Base-by-base conservation (phyloP, 2,888 invertebrate genomes). In the Neoitamus cyanurus region DNA sequence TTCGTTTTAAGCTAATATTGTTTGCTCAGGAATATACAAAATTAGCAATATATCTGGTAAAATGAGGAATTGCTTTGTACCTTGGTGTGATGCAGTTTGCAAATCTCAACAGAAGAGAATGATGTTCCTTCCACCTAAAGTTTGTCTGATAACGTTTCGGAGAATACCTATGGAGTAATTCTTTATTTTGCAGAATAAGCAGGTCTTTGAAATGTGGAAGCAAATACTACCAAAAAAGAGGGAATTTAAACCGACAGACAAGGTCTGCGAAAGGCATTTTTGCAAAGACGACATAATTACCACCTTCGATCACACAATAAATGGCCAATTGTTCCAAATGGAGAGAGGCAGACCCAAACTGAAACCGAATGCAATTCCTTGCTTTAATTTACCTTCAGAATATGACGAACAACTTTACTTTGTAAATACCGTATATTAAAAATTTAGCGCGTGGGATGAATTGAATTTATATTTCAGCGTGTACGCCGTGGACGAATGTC, bases 201-300 rank as follows among this genome's bases (percentile, higher is more conserved):
- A 86, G 11, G 30, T 87, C 1, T 87, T 88, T 58, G 85, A 87
- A 25, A 86, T 87, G 48, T 90, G 90, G 90, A 84, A 85, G 9
- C 83, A 86, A 3, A 86, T 87, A 1, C 85, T 89, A 15, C 88
- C 88, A 0, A 88, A 88, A 46, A 75, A 87, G 28, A 87, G 88
- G 0, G 83, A 86, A 20, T 87, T 89, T 28, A 88, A 88, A 83
- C 20, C 72, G 0, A 87, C 84, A 9, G 89, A 89, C 84, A 88
- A 88, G 82, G 86, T 90, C 0, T 90, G 89, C 48, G 88, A 88
- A 82, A 80, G 88, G 3, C 89, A 89, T 85, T 89, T 89, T 84
- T 31, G 80, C 1, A 83, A 86, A 3, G 84, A 87, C 0, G 88
- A 89, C 46, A 88, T 90, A 3, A 78, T 87, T 25, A 87, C 87